These are phyloP conservation scores for Pectinophora gossypiella DNA, from an alignment of 1,140 invertebrate genomes.

Conservation along the genomic window DNA sequence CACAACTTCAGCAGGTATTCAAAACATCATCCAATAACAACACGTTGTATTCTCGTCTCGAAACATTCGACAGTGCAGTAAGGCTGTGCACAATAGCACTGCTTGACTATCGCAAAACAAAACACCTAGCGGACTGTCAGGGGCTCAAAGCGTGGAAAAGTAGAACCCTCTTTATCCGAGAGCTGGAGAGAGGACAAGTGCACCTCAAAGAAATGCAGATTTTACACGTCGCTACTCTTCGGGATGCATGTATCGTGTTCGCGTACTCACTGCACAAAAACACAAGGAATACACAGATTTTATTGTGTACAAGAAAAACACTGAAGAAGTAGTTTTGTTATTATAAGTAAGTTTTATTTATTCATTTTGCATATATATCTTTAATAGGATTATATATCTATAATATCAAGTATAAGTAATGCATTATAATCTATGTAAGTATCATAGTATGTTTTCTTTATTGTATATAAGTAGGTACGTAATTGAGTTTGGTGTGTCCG, in stretches of 20 bases:
- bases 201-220: conserved; percentile 75
- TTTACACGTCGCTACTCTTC: conserved; percentile 73
- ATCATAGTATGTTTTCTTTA: too few species aligned
- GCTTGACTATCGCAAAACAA: conserved; percentile 9
- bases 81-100: neutral
- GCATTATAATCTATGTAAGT: too few species aligned
- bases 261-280: conserved; percentile 29
- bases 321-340: neutral
- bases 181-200: conserved; percentile 57
- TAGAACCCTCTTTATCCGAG: conserved; percentile 67
- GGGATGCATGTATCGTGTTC: conserved; percentile 54
- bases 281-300: neutral
- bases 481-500: too few species aligned
- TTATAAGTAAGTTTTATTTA: too few species aligned
- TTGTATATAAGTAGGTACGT: too few species aligned
- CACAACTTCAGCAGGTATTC: too few species aligned
- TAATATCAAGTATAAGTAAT: too few species aligned
- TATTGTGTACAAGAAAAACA: neutral
- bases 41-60: too few species aligned
- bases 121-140: neutral
- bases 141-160: conserved; percentile 63
- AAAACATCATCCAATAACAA: too few species aligned
- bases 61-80: neutral
- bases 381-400: too few species aligned
- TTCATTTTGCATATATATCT: too few species aligned